A percentile compares a stretch with the other conserved stretches of the same genome.
Conservation (phyloP, 2,888 invertebrate species). For the Tholera decimalis region DNA sequence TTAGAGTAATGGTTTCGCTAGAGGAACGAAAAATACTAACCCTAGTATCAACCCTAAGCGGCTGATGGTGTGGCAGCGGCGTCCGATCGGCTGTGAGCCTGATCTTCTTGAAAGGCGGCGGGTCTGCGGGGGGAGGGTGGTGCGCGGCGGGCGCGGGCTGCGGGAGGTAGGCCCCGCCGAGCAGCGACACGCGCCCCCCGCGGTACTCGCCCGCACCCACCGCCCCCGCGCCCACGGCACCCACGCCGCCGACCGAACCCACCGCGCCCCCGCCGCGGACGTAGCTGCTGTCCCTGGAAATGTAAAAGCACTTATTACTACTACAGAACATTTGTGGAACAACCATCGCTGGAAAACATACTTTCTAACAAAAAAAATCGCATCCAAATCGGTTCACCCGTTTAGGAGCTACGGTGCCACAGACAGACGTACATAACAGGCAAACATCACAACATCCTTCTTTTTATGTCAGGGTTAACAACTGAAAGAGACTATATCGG, state of each 20-base stretch:
- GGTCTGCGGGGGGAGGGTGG: constrained; percentile 88
- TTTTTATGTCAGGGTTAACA: too few species aligned
- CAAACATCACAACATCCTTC: too few species aligned
- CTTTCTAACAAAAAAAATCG: too few species aligned
- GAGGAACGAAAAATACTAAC: constrained; percentile 69
- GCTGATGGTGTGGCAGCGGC: constrained; percentile 87
- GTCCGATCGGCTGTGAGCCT: constrained; percentile 90
- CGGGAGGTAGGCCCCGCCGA: constrained; percentile 91
- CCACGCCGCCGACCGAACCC: constrained; percentile 83
- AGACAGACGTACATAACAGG: too few species aligned
- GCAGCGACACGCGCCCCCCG: constrained; percentile 92
- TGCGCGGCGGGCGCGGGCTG: constrained; percentile 88
- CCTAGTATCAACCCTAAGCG: constrained; percentile 93
- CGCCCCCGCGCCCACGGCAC: constrained; percentile 89
- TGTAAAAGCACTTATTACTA: constrained; percentile 24
- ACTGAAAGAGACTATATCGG: not conserved
- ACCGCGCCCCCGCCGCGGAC: constrained; percentile 84
- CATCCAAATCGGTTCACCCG: too few species aligned
- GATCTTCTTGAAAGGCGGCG: constrained; percentile 93
- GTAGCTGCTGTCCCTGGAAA: constrained; percentile 85
- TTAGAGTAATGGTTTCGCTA: not conserved
- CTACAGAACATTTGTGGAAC: not conserved
- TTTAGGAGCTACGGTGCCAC: too few species aligned
- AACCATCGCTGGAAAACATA: too few species aligned
- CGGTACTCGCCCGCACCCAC: constrained; percentile 89